Evolutionary conservation across 2,888 invertebrate genomes (phyloP).

Genomic region (Rhabditophanes sp.): DNA sequence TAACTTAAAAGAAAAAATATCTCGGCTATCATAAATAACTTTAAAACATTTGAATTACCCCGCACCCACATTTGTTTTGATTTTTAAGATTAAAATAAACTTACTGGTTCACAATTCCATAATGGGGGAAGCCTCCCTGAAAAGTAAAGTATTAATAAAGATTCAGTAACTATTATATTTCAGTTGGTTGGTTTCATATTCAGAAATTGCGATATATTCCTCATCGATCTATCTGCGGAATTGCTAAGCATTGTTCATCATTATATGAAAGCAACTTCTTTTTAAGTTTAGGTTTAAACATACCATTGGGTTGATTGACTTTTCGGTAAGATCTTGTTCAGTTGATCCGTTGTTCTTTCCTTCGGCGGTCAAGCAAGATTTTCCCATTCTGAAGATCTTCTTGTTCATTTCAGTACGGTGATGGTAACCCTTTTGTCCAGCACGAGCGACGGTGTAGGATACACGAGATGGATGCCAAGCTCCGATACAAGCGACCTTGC

Average conservation of each 20-base stretch:
- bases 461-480: constrained; percentile 99
- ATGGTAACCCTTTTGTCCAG: constrained; percentile 99
- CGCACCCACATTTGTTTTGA: no score
- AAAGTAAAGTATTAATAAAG: constrained; percentile 10
- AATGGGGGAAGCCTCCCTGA: constrained; percentile 91
- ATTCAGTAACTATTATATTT: neutral
- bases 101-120: constrained; percentile 95
- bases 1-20: no score
- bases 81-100: no score
- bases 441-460: constrained; percentile 94
- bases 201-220: no score
- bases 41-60: no score
- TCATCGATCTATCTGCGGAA: no score
- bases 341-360: constrained; percentile 88
- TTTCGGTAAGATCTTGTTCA: constrained; percentile 83
- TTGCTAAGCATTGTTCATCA: no score
- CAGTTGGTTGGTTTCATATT: neutral
- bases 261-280: no score
- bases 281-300: constrained; percentile 10
- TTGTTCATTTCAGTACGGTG: constrained; percentile 99
- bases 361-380: constrained; percentile 50
- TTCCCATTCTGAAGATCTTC: constrained; percentile 91
- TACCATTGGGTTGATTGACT: constrained; percentile 87
- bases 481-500: constrained; percentile 89
- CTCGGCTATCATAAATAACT: no score